A percentile compares a stretch with the other conserved stretches of the same genome.
phyloP scores from a whole-genome alignment of 2,888 invertebrate species.

The Gastracanthus pulcherrimus region DNA sequence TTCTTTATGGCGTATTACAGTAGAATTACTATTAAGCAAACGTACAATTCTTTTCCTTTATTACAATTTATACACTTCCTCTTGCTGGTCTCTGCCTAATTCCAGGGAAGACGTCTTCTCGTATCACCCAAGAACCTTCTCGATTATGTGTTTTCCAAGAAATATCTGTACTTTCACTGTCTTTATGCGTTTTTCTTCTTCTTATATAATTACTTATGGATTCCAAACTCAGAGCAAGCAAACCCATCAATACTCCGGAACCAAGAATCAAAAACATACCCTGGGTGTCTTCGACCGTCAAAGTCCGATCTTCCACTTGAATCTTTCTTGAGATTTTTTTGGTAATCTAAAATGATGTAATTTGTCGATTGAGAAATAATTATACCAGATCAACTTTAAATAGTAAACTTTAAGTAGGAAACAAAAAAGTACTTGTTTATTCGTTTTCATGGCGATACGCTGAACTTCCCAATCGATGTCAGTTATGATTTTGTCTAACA shows the following conservation, averaged over 20 bases:
- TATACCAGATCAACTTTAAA: background rate
- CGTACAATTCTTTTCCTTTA: too few species aligned
- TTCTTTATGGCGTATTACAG: too few species aligned
- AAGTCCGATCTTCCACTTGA: slow-evolving; percentile 83
- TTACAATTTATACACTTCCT: slow-evolving; percentile 37
- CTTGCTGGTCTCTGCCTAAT: background rate
- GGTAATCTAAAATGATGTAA: slow-evolving; percentile 77
- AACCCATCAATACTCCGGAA: slow-evolving; percentile 84
- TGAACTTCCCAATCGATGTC: slow-evolving; percentile 88
- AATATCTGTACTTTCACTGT: background rate
- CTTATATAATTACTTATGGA: background rate
- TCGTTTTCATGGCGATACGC: slow-evolving; percentile 81
- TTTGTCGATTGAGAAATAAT: background rate
- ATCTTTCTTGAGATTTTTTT: slow-evolving; percentile 72
- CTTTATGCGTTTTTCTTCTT: background rate
- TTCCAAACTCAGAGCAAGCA: slow-evolving; percentile 25
- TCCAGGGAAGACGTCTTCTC: background rate
- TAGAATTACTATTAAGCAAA: too few species aligned
- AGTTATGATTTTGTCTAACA: slow-evolving; percentile 82
- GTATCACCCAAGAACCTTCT: slow-evolving; percentile 18
- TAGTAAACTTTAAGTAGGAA: slow-evolving; percentile 13
- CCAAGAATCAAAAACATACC: slow-evolving; percentile 89
- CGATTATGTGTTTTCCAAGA: background rate
- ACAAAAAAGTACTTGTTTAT: slow-evolving; percentile 80
- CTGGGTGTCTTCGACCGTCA: slow-evolving; percentile 89